These are phyloP conservation scores for Mirza zaza DNA, from an alignment of 2,113 vertebrate species.

Conservation along the genomic window DNA sequence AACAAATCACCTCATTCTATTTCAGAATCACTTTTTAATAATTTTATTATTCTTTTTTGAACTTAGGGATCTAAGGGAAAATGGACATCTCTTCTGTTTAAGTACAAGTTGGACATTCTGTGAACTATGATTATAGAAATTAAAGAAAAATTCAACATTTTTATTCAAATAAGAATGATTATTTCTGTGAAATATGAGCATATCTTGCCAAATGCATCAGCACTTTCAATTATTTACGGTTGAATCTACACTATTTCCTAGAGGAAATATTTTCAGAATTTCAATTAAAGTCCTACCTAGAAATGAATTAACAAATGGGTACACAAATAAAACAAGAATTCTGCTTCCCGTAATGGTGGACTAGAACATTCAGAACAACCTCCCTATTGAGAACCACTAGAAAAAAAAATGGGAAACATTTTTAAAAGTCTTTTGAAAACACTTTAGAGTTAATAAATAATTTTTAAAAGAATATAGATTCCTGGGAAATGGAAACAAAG, in stretches of 20 bases:
- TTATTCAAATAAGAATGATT: background rate
- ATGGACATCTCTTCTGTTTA: background rate
- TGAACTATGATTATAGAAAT: background rate
- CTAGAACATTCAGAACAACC: background rate
- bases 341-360: background rate
- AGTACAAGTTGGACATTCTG: background rate
- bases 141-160: background rate
- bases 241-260: background rate
- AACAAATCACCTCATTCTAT: background rate
- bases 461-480: background rate
- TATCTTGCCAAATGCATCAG: background rate
- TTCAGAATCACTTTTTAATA: background rate
- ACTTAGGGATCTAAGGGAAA: background rate
- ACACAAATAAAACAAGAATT: background rate
- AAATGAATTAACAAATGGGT: background rate
- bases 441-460: background rate
- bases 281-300: background rate
- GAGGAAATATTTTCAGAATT: background rate
- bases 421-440: background rate
- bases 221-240: background rate
- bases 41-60: constrained; percentile 13
- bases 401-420: background rate
- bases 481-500: background rate
- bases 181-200: background rate
- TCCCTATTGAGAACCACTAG: background rate